Evolutionary conservation across 2,888 invertebrate species (phyloP).

Genomic region (Pheosia tremula): DNA sequence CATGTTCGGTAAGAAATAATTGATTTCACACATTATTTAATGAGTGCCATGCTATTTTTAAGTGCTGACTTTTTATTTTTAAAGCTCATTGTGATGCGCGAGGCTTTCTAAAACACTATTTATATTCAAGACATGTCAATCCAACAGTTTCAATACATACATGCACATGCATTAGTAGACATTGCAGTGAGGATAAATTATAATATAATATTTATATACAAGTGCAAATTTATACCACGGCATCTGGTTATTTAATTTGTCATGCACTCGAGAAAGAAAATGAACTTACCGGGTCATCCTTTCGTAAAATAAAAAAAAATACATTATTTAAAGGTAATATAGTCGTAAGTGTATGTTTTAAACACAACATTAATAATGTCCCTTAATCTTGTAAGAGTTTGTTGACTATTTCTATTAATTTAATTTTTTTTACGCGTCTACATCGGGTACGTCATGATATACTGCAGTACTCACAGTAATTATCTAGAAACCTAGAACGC

Average conservation of each 20-base stretch:
- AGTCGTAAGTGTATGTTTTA: not conserved
- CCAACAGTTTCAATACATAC: no score
- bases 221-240: not conserved
- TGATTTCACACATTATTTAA: no score
- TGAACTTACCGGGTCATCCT: slow-evolving; percentile 71
- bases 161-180: no score
- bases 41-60: no score
- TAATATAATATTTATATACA: not conserved
- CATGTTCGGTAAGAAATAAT: no score
- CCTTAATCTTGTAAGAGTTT: not conserved
- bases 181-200: no score
- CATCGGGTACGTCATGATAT: no score
- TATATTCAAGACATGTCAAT: no score
- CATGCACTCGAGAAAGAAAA: not conserved
- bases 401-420: not conserved
- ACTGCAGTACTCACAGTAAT: not conserved
- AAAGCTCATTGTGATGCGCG: no score
- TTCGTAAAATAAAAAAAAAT: slow-evolving; percentile 18
- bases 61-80: no score
- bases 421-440: no score
- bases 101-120: no score
- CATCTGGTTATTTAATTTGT: not conserved
- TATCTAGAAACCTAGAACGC: not conserved
- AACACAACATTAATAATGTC: not conserved
- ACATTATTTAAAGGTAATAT: not conserved